Base-by-base conservation (phyloP, 2,797 vertebrate species). In the Nyctibius grandis region DNA sequence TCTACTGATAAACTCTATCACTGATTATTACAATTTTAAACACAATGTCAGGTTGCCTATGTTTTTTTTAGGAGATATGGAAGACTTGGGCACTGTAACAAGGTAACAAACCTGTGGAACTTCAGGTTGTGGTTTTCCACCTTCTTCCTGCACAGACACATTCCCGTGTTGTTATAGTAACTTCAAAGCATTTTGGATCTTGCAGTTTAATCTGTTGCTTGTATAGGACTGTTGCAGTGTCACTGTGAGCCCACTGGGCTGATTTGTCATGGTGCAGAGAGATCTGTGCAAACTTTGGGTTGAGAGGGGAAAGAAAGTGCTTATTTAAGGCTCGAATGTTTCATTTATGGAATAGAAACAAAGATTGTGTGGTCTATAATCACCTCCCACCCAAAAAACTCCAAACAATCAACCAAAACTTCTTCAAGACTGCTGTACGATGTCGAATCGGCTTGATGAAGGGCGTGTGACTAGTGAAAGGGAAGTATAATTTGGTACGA, bases 311-410 rank as follows among this genome's bases (percentile, higher is more conserved):
- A 29, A 42, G 13, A 56, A 53, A n/a, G 38, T 57, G 28, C 36
- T 74, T 67, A 26, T 34, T 40, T 60, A 50, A 44, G 48, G 36
- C 21, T 53, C 5, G 33, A 31, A 0, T 18, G 38, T 77, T 60
- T 53, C 10, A 36, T 59, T 36, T 80, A 8, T 50, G 26, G 28
- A 76, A 13, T 21, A 26, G 36, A 63, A 69, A 47, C 28, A 40
- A 65, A 28, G 12, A 11, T 25, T 45, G 8, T n/a, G 6, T 28
- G 17, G 38, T 54, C 33, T 85, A n/a, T 80, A 53, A 48, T 61
- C 4, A 1, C 48, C 7, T 9, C 5, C 1, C 5, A 18, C 21
- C 6, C 7, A n/a, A n/a, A n/a, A n/a, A n/a, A n/a, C n/a, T n/a
- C 12, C 8, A 68, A 21, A 9, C 33, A 25, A n/a, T n/a, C n/a